Percentiles rank a stretch among this genome's conserved stretches.
phyloP scores from a whole-genome alignment of 2,797 vertebrate genomes.

The Florisuga fusca region DNA sequence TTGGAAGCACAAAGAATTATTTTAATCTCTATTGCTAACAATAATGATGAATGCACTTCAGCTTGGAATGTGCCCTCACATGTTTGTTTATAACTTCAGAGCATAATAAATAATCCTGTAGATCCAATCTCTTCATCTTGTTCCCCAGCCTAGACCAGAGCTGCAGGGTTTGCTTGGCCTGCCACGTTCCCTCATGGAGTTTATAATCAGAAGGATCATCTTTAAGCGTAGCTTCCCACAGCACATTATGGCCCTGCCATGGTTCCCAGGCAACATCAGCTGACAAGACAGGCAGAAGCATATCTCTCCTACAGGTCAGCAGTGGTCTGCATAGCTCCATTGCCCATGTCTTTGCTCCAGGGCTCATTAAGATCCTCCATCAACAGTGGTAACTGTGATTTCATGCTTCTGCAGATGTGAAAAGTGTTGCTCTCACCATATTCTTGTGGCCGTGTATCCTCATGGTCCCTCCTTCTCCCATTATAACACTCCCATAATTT shows the following conservation, averaged over 20 bases:
- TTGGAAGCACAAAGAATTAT: conserved; percentile 9
- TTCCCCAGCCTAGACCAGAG: background rate
- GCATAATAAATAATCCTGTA: conserved; percentile 57
- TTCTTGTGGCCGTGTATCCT: background rate
- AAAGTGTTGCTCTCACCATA: background rate
- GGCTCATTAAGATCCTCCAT: background rate
- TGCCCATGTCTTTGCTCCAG: background rate
- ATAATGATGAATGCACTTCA: conserved; percentile 9
- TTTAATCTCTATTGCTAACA: conserved; percentile 9
- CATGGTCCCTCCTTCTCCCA: background rate
- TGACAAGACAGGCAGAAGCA: background rate
- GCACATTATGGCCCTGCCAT: background rate
- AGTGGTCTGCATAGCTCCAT: background rate
- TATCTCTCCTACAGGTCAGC: background rate
- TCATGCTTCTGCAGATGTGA: background rate
- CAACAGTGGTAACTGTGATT: background rate
- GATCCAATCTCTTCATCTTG: conserved; percentile 42
- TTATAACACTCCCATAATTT: background rate
- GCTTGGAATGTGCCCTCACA: conserved; percentile 36
- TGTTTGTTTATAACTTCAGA: conserved; percentile 46
- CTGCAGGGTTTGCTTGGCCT: conserved; percentile 31
- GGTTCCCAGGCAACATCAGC: background rate
- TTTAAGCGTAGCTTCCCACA: background rate
- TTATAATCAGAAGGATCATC: background rate
- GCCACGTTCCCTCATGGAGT: background rate